phyloP scores from a whole-genome alignment of 2,888 invertebrate genomes.

The Agrotis exclamationis region DNA sequence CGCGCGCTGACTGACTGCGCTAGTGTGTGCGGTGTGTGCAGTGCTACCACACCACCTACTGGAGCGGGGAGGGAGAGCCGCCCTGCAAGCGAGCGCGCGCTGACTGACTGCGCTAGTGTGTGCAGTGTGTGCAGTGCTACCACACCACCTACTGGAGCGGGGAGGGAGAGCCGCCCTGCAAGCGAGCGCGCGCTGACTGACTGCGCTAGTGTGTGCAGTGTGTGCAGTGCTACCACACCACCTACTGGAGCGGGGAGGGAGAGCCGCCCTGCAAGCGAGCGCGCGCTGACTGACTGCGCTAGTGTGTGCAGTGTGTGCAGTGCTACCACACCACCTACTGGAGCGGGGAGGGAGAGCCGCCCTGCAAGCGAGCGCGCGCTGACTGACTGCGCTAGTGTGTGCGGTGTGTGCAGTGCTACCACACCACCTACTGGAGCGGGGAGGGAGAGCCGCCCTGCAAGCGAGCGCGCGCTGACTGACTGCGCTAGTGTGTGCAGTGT shows the following conservation, averaged over 20 bases:
- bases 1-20: slow-evolving; percentile 74
- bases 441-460: slow-evolving; percentile 82
- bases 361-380: slow-evolving; percentile 78
- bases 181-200: slow-evolving; percentile 80
- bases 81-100: slow-evolving; percentile 79
- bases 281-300: slow-evolving; percentile 73
- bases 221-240: too few relatives aligned
- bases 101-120: slow-evolving; percentile 69
- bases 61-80: slow-evolving; percentile 83
- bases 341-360: slow-evolving; percentile 82
- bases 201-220: slow-evolving; percentile 18
- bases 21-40: too few relatives aligned
- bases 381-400: slow-evolving; percentile 69
- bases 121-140: too few relatives aligned
- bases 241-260: slow-evolving; percentile 88
- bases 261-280: slow-evolving; percentile 81
- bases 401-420: too few relatives aligned
- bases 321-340: too few relatives aligned
- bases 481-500: neutral
- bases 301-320: too few relatives aligned
- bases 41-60: too few relatives aligned
- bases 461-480: slow-evolving; percentile 79
- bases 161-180: slow-evolving; percentile 81
- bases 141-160: slow-evolving; percentile 90
- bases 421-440: slow-evolving; percentile 90